Conservation (phyloP, 2,888 invertebrate genomes). For the Lysandra coridon region DNA sequence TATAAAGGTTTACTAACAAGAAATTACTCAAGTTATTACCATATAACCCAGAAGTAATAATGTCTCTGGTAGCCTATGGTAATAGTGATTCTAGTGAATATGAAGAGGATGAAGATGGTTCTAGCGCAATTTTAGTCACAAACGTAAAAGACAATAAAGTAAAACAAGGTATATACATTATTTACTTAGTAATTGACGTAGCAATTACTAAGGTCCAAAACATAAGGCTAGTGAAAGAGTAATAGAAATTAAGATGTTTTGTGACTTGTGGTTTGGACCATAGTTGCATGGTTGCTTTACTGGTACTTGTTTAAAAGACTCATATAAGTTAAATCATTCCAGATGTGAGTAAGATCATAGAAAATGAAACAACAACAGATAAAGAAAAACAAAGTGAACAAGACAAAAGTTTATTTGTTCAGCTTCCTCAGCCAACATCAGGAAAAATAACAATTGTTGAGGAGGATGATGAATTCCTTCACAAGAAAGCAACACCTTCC, state of each 20-base stretch:
- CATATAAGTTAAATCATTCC: neutral
- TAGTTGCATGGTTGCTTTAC: neutral
- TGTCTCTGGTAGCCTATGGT: slow-evolving; percentile 84
- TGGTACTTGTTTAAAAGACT: neutral
- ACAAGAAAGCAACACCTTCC: slow-evolving; percentile 74
- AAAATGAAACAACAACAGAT: neutral
- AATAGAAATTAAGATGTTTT: neutral
- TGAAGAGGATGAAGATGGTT: slow-evolving; percentile 51
- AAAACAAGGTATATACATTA: neutral
- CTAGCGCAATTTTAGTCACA: slow-evolving; percentile 1
- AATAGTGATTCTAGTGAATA: slow-evolving; percentile 75
- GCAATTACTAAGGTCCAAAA: neutral
- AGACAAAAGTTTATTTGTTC: slow-evolving; percentile 56
- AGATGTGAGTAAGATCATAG: neutral
- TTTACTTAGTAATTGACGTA: no score
- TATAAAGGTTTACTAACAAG: neutral
- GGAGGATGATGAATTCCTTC: slow-evolving; percentile 83
- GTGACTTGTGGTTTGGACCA: neutral
- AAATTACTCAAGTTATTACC: neutral
- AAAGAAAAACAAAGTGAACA: slow-evolving; percentile 28
- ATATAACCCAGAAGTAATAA: slow-evolving; percentile 43
- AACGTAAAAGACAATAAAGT: neutral
- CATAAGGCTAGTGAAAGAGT: no score
- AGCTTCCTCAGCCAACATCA: slow-evolving; percentile 75
- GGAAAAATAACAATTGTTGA: slow-evolving; percentile 64